These are phyloP conservation scores for Leptoteleia sp. DNA, from an alignment of 1,140 invertebrate genomes.

Conservation along the genomic window DNA sequence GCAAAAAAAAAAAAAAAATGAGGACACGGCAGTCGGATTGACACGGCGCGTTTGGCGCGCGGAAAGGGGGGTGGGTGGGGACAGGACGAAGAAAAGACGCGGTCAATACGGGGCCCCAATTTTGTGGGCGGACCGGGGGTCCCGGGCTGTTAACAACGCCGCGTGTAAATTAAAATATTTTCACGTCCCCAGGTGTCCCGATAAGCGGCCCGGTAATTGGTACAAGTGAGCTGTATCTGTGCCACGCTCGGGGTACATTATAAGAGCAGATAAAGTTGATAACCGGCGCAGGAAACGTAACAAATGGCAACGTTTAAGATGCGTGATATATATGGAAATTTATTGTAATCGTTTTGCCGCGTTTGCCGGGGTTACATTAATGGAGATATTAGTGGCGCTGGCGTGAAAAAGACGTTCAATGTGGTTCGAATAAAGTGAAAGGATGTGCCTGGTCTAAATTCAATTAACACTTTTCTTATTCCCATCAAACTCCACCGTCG, in stretches of 20 bases:
- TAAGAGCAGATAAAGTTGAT: conserved; percentile 48
- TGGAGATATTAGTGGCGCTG: conserved; percentile 4
- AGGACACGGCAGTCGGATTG: conserved; percentile 15
- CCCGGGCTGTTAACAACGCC: conserved; percentile 16
- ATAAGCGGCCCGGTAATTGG: conserved; percentile 30
- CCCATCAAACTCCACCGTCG: too few species aligned
- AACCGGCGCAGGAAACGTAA: conserved; percentile 23
- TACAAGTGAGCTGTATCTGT: conserved; percentile 26
- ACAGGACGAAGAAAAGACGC: not conserved
- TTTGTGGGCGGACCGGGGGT: conserved; percentile 1
- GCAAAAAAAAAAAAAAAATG: conserved; percentile 9
- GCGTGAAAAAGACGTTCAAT: too few species aligned
- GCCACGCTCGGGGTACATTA: conserved; percentile 13
- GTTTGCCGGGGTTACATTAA: conserved; percentile 1
- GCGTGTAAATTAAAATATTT: conserved; percentile 37
- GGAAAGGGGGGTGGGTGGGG: too few species aligned
- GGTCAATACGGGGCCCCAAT: not conserved
- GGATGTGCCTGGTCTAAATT: too few species aligned
- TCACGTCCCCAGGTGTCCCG: not conserved
- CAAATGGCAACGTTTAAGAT: conserved; percentile 45
- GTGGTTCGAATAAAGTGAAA: too few species aligned
- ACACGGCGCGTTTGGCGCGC: conserved; percentile 22
- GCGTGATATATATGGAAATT: conserved; percentile 29
- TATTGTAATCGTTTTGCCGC: conserved; percentile 28
- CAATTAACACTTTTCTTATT: too few species aligned